Evolutionary conservation across 1,140 invertebrate species (phyloP), one percentile per base, ranked within the genome.

Genomic region (Bombus ignitus): DNA sequence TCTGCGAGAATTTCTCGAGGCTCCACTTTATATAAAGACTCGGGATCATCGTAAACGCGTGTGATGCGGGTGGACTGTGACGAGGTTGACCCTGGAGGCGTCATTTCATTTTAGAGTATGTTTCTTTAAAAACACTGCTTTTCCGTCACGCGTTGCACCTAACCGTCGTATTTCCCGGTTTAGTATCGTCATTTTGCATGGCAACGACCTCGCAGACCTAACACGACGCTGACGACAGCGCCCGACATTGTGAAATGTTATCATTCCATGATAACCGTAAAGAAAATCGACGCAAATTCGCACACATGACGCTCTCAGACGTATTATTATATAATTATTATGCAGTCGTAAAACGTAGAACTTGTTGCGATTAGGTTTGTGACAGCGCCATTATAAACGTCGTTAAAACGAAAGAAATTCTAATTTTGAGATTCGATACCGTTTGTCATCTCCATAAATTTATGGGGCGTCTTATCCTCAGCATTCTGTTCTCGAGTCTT

Each of bases 41-140:
- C 42, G 32, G 65, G 47, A 78, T 78, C 78, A 79, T 78, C 77
- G 84, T 88, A 88, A 82, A 84, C 76, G 87, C 39, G 72, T 37
- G 81, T 76, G 76, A 76, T 22, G 71, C 82, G 76, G 71, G 47
- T 74, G 81, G 87, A 75, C 75, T 70, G 59, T 78, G 65, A 79
- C 72, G 66, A 74, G 68, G 78, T 75, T 71, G 80, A 81, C 66
- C 88, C 83, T 78, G 62, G 78, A 73, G 82, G 88, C 70, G 57
- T 88, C 88, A 74, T 89, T 89, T 76, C 53, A 39, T 65, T 83
- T 83, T 79, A 62, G 79, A 53, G 35, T 85, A 88, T 86, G 88
- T 89, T 89, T 88, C 78, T 88, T 89, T 89, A 88, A 88, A 89
- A 72, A 86, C 81, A 66, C 47, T 75, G 76, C 76, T 84, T 82